These are phyloP conservation scores for Excalfactoria chinensis DNA, from an alignment of 2,113 vertebrate species.

Conservation along the genomic window DNA sequence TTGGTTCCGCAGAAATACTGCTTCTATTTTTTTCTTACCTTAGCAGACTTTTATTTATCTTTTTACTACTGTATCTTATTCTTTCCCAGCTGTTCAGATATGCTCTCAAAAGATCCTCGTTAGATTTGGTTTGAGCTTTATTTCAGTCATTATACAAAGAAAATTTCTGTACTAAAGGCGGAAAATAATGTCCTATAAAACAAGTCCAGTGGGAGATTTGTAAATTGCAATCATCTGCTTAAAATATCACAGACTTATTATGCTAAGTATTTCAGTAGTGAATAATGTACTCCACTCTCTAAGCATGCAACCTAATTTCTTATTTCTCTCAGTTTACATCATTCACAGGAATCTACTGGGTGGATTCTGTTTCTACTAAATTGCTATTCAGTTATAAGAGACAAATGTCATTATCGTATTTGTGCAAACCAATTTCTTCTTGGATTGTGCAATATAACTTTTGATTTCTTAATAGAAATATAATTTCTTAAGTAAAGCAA, in stretches of 20 bases:
- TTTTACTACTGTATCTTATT: not conserved
- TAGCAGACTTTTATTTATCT: not conserved
- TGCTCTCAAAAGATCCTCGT: not conserved
- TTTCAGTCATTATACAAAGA: not conserved
- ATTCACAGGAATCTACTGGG: not conserved
- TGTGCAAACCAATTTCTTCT: not conserved
- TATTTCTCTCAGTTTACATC: not conserved
- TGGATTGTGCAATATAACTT: not conserved
- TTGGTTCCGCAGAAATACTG: not conserved
- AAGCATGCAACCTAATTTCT: not conserved
- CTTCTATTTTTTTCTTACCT: not conserved
- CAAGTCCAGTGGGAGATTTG: not conserved
- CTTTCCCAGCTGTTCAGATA: not conserved
- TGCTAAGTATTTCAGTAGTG: not conserved
- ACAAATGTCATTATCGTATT: not conserved
- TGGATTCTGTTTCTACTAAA: not conserved
- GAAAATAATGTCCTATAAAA: slow-evolving; percentile 39
- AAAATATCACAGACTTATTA: slow-evolving; percentile 21
- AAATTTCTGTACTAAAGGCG: not conserved
- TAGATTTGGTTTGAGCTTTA: slow-evolving; percentile 31
- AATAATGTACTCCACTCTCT: not conserved
- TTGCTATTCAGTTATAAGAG: not conserved
- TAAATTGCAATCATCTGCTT: slow-evolving; percentile 13
- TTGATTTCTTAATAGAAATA: not conserved
- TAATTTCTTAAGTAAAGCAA: not conserved